A percentile compares a stretch with the other conserved stretches of the same genome.
These are phyloP conservation scores for Brachionus paranguensis DNA, from an alignment of 1,140 invertebrate species.

Conservation along the genomic window DNA sequence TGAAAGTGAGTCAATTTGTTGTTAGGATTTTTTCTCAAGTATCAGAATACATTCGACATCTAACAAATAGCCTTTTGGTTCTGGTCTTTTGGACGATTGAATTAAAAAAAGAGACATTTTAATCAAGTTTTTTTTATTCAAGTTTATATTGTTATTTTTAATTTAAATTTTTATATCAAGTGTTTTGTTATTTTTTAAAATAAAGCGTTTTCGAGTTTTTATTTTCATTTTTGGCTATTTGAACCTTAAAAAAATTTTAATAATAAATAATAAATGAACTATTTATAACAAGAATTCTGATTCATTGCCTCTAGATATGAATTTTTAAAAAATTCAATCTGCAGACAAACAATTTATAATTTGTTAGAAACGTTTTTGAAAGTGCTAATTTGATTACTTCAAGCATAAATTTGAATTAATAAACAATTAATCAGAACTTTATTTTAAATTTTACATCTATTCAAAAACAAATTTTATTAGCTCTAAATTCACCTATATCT, in stretches of 20 bases:
- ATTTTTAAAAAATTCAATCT: not conserved
- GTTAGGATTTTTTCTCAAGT: not conserved
- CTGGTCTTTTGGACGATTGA: not conserved
- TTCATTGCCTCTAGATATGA: not conserved
- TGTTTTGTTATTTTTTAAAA: not conserved
- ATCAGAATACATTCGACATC: not conserved
- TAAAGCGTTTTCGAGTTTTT: not conserved
- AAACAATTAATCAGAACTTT: not conserved
- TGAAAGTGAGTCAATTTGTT: not conserved
- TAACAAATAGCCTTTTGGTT: not conserved
- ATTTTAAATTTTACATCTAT: not conserved
- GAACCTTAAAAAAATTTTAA: not conserved
- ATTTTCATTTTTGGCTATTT: not conserved
- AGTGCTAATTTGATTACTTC: not conserved
- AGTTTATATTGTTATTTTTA: not conserved
- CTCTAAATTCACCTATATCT: not conserved
- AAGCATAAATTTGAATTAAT: not conserved
- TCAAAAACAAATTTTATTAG: not conserved
- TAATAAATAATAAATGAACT: not conserved
- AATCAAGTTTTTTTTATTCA: not conserved
- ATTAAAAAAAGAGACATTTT: not conserved
- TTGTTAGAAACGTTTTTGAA: not conserved
- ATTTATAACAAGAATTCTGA: not conserved
- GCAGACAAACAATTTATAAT: not conserved
- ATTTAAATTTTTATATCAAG: not conserved